phyloP scores from a whole-genome alignment of 2,888 invertebrate species.

The Frankliniella fusca region DNA sequence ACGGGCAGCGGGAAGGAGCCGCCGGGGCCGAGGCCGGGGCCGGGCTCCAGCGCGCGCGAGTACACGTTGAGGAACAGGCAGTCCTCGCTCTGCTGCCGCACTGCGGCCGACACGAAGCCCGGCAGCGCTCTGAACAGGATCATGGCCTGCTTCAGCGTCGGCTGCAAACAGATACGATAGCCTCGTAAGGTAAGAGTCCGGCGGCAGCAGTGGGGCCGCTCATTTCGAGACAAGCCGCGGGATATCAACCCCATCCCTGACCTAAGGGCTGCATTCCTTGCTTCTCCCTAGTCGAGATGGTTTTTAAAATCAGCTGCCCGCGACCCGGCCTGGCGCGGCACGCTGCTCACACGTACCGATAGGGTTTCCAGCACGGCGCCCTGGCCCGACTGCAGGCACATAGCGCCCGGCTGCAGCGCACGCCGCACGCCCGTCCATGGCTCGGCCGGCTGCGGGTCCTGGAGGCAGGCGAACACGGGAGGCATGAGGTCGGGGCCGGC shows the following conservation, averaged over 20 bases:
- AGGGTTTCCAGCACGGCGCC: background rate
- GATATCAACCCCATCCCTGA: too few relatives aligned
- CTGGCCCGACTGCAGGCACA: constrained; percentile 3
- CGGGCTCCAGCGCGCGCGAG: constrained; percentile 46
- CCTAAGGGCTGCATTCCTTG: too few relatives aligned
- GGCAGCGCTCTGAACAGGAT: background rate
- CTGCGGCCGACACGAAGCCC: background rate
- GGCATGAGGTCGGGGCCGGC: background rate
- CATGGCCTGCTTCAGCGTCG: background rate
- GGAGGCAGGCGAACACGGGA: background rate
- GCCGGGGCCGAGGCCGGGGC: background rate
- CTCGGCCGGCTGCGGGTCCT: constrained; percentile 14
- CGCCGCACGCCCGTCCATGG: constrained; percentile 4
- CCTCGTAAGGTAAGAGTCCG: too few relatives aligned
- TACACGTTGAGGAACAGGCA: constrained; percentile 52
- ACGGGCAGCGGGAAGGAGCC: constrained; percentile 32
- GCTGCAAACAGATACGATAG: background rate
- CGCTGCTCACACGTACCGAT: background rate
- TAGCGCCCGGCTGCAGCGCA: background rate
- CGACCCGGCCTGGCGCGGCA: too few relatives aligned
- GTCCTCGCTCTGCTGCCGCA: constrained; percentile 44
- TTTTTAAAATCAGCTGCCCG: too few relatives aligned
- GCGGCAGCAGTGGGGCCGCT: too few relatives aligned
- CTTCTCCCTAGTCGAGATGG: too few relatives aligned
- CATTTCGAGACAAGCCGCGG: too few relatives aligned